Evolutionary conservation across 2,888 invertebrate genomes (phyloP), one percentile per base, ranked within the genome.

Genomic region (Sinohyriopsis cumingii): DNA sequence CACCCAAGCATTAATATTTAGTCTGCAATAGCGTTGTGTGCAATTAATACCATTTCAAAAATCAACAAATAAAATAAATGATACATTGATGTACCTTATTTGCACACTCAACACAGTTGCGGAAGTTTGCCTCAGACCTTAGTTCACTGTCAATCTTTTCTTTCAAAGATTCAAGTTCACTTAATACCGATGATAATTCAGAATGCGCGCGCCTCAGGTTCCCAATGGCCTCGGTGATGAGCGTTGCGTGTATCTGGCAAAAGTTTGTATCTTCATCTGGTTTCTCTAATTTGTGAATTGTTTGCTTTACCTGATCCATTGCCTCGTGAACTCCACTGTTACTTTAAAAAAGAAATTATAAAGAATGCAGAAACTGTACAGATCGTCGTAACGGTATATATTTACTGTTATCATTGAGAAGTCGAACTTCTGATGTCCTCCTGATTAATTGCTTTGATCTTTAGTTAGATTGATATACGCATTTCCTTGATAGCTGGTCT

Each of bases 321-420:
- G 67, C 71, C 12, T 67, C 62, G 53, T 81, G 75, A 15, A 85
- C 59, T 22, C 79, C 73, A 24, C 76, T 68, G 18, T 82, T 79
- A 28, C 85, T 85, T 68, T 9, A 72, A 73, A 28, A 53, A n/a
- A 45, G 45, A 45, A 45, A 45, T 45, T 0, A 12, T 3, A 45
- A 45, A 45, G 3, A 45, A 45, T 45, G 12, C 45, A 12, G 1
- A 45, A 45, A 45, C 1, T 45, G 12, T 45, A 12, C 45, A 45
- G 45, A 45, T 45, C 12, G 12, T 45, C 45, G 45, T 45, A 12
- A 45, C 12, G 45, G 45, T 45, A 12, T 12, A 45, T 2, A 12
- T 12, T 45, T 45, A 33, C 33, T 7, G 7, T 33, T 33, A 33
- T 33, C 33, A 33, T 33, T 33, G 1, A 7, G 7, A 25, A 33